These are phyloP conservation scores for Labia minor DNA, from an alignment of 2,888 invertebrate species.

Conservation along the genomic window DNA sequence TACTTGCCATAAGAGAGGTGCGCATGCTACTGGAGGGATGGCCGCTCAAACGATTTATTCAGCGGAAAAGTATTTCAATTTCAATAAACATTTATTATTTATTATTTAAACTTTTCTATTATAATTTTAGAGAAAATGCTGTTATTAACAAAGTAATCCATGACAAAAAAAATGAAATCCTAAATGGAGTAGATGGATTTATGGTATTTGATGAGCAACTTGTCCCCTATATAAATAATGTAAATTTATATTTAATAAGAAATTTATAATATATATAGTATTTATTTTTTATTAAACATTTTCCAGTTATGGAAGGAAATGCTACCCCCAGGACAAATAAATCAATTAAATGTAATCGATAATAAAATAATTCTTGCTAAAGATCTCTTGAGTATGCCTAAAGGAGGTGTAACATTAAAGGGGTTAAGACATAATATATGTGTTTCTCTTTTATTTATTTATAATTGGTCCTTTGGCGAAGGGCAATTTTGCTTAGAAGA, in stretches of 20 bases:
- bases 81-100: too few species aligned
- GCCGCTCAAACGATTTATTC: slow-evolving; percentile 48
- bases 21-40: slow-evolving; percentile 58
- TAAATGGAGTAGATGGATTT: slow-evolving; percentile 54
- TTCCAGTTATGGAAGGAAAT: neutral
- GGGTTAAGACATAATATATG: slow-evolving; percentile 54
- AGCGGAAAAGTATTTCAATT: slow-evolving; percentile 27
- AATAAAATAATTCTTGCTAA: slow-evolving; percentile 34
- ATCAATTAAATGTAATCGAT: neutral
- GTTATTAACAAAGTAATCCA: slow-evolving; percentile 41
- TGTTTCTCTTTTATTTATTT: slow-evolving; percentile 54
- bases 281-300: too few species aligned
- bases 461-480: slow-evolving; percentile 54
- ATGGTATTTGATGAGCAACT: slow-evolving; percentile 55
- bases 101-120: slow-evolving; percentile 25
- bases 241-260: slow-evolving; percentile 29
- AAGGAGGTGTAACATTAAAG: slow-evolving; percentile 50
- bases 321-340: neutral
- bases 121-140: slow-evolving; percentile 22
- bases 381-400: slow-evolving; percentile 48
- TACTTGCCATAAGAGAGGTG: slow-evolving; percentile 48
- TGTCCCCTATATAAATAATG: slow-evolving; percentile 47
- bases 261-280: too few species aligned
- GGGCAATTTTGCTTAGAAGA: slow-evolving; percentile 56
- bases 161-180: slow-evolving; percentile 46